Conservation (phyloP, 2,113 vertebrate species). For the Mohoua ochrocephala region DNA sequence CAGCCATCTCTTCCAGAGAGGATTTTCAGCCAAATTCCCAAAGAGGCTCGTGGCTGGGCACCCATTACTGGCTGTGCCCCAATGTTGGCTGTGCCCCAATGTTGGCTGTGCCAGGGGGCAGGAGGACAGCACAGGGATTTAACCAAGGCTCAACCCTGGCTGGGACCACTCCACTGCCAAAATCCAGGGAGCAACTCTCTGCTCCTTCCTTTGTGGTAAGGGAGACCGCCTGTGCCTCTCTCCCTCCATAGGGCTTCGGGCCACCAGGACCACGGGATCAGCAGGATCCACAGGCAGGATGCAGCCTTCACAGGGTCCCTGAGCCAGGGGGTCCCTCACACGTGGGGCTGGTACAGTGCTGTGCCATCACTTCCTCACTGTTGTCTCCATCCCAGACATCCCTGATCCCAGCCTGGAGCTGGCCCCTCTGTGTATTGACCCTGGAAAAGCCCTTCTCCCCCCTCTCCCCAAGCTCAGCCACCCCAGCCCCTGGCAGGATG, state of each 20-base stretch:
- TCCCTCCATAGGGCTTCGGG: background rate
- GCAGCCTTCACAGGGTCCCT: background rate
- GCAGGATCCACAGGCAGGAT: fast-evolving
- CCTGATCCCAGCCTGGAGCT: background rate
- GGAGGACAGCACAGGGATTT: background rate
- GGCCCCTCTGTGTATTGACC: background rate
- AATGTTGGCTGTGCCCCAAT: background rate
- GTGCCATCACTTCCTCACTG: fast-evolving
- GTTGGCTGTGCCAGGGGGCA: background rate
- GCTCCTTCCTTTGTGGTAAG: background rate
- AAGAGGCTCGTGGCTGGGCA: background rate
- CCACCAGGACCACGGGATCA: fast-evolving
- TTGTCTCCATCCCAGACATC: background rate
- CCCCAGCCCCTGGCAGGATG: background rate
- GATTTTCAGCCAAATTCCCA: background rate
- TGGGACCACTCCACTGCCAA: background rate
- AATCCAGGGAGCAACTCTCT: background rate
- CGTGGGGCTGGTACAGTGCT: fast-evolving
- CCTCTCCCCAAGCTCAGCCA: background rate
- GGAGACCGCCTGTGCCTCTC: fast-evolving
- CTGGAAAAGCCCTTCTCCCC: background rate
- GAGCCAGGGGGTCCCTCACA: background rate
- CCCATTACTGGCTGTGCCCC: background rate
- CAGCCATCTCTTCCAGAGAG: background rate
- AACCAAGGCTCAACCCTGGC: background rate